Base-by-base conservation (phyloP, 1,140 invertebrate species). In the Lamellibrachia luymesi region DNA sequence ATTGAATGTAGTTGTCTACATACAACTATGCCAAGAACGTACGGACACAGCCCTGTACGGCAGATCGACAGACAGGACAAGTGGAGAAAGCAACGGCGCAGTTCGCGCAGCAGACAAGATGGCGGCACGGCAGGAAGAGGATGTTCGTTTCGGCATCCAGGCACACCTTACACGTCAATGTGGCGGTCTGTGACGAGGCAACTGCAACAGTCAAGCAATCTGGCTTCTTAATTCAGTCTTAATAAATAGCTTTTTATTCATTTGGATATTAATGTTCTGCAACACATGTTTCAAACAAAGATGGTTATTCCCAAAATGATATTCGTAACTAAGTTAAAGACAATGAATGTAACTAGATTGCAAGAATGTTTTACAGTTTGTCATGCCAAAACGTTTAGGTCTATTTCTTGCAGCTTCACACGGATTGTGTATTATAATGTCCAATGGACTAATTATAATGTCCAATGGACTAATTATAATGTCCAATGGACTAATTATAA, bases 111-210 rank as follows among this genome's bases (percentile, higher is more conserved):
- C 98, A 97, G 51, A 98, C 97, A 94, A 99, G 96, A 97, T 99
- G 98, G 2, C 98, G 98, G 96, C 98, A 99, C 38, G 98, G 98
- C 94, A 99, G 96, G 96, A 99, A 98, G 80, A 98, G 98, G 92
- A 98, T 97, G 91, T 97, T 97, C 92, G 98, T 97, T 96, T 98
- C 98, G 94, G 97, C 97, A 96, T 99, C 98, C 97, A 99, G 98
- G 95, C 98, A 99, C 94, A 99, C 98, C 97, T 98, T 99, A 96
- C 98, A 99, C 50, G 27, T 91, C 64, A 80, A 22, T 80, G 7
- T 80, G 64, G 17, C 25, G 2, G 6, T 80, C 64, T 80, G 64
- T 22, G 64, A 80, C 25, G 64, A 17, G 0, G 64, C 64, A 80
- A 10, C 64, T 80, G 25, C 64, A 80, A 80, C 64, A 80, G 13